Conservation (phyloP, 2,888 invertebrate genomes). For the Physocephala rufipes region DNA sequence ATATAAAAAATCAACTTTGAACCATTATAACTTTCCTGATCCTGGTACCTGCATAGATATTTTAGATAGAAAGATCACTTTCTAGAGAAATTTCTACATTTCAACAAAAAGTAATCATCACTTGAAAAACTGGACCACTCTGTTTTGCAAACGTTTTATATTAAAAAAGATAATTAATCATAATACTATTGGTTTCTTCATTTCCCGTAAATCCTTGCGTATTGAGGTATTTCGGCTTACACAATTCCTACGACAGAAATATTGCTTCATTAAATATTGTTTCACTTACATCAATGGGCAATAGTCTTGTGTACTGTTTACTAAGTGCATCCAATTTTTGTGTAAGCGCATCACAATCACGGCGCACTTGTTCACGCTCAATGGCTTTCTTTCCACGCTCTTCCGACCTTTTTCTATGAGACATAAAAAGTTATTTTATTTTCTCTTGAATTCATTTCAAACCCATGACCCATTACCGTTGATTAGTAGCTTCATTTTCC, state of each 20-base stretch:
- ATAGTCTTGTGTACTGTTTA: conserved; percentile 54
- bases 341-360: conserved; percentile 67
- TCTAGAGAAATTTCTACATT: too few species aligned
- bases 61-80: too few species aligned
- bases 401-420: conserved; percentile 54
- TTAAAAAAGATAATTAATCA: too few species aligned
- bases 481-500: conserved; percentile 51
- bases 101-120: too few species aligned
- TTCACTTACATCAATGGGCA: conserved; percentile 54
- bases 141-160: too few species aligned
- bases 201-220: too few species aligned
- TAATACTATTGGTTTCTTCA: too few species aligned
- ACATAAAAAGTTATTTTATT: conserved; percentile 20
- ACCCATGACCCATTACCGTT: conserved; percentile 46
- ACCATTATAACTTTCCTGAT: too few species aligned
- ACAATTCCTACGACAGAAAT: not conserved
- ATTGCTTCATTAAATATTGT: too few species aligned
- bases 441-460: not conserved
- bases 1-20: too few species aligned
- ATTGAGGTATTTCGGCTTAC: not conserved
- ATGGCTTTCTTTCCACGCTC: conserved; percentile 67
- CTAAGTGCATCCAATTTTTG: conserved; percentile 67
- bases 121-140: too few species aligned
- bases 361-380: conserved; percentile 67
- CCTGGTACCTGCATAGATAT: too few species aligned